These are phyloP conservation scores for Xylota segnis DNA, from an alignment of 2,888 invertebrate species.

Conservation along the genomic window DNA sequence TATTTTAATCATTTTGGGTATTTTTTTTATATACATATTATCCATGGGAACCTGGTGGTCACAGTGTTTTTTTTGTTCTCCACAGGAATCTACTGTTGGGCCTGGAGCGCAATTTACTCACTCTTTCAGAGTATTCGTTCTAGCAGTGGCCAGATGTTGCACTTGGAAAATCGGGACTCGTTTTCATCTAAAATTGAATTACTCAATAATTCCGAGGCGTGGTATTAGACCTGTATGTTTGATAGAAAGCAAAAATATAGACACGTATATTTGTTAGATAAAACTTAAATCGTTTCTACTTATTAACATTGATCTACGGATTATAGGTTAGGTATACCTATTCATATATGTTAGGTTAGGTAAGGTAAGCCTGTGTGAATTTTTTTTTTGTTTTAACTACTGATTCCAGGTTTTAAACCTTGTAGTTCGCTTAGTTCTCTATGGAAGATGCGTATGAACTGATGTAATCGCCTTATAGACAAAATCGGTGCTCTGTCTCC, in stretches of 20 bases:
- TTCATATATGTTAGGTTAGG: too few species aligned
- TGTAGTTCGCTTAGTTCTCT: too few species aligned
- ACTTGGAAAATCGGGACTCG: neutral
- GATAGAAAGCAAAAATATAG: neutral
- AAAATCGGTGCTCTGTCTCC: too few species aligned
- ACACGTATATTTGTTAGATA: neutral
- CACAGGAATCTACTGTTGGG: conserved; percentile 1
- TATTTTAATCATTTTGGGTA: conserved; percentile 28
- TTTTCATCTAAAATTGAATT: neutral
- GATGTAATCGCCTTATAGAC: too few species aligned
- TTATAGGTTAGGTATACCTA: too few species aligned
- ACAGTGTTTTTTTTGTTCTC: neutral
- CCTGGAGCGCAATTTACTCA: conserved; percentile 43
- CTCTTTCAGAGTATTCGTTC: conserved; percentile 40
- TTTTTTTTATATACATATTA: neutral
- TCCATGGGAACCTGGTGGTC: neutral
- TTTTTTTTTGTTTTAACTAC: too few species aligned
- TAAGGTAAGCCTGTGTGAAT: too few species aligned
- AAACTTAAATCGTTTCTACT: neutral
- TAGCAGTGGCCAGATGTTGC: neutral
- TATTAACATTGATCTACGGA: too few species aligned
- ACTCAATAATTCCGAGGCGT: neutral
- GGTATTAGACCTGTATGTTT: neutral
- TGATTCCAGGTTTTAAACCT: too few species aligned
- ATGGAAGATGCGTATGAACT: too few species aligned